Evolutionary conservation across 2,797 vertebrate species (phyloP).

Genomic region (Centropyge bicolor): DNA sequence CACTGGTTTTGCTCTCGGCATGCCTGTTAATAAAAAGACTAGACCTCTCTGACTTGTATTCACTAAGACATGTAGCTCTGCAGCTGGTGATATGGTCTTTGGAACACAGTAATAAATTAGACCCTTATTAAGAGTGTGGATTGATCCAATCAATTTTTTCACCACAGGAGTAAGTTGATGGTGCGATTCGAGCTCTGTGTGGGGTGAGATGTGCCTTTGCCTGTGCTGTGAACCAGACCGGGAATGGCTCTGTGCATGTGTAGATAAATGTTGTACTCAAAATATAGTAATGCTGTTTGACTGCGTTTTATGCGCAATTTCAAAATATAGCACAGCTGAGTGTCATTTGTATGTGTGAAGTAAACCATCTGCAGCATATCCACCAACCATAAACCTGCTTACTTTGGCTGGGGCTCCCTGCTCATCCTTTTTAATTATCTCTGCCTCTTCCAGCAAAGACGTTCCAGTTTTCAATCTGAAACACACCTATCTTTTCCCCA

Average conservation of each 20-base stretch:
- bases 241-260: constrained; percentile 10
- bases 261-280: constrained; percentile 22
- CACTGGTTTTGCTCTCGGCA: constrained; percentile 34
- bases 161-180: constrained; percentile 67
- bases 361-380: constrained; percentile 41
- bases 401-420: constrained; percentile 26
- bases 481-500: constrained; percentile 19
- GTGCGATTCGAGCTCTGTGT: constrained; percentile 64
- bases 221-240: constrained; percentile 21
- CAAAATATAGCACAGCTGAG: constrained; percentile 24
- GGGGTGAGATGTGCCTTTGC: constrained; percentile 60
- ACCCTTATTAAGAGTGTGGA: constrained; percentile 71
- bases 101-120: constrained; percentile 69
- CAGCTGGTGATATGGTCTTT: constrained; percentile 55
- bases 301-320: constrained; percentile 21
- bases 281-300: constrained; percentile 11
- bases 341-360: constrained; percentile 36
- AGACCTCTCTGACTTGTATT: constrained; percentile 58
- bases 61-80: constrained; percentile 54
- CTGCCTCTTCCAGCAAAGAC: constrained; percentile 36
- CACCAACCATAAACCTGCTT: constrained; percentile 33
- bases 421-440: constrained; percentile 62
- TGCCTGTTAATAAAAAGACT: constrained; percentile 57
- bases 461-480: constrained; percentile 48
- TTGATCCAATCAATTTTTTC: constrained; percentile 79